These are phyloP conservation scores for Carposina sasakii DNA, from an alignment of 1,140 invertebrate species.

Conservation along the genomic window DNA sequence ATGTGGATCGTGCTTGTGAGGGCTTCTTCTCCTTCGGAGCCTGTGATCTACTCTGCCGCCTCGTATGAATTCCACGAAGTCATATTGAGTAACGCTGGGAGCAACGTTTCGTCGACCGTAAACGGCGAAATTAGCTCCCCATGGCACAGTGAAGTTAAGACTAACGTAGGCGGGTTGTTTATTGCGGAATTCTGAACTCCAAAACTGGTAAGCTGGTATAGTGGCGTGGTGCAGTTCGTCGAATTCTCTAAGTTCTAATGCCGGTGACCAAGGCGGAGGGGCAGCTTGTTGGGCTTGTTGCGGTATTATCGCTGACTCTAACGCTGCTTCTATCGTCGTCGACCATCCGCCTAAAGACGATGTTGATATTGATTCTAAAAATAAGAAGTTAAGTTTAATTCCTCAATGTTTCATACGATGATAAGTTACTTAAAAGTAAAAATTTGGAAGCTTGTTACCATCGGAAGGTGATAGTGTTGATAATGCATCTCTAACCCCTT, in stretches of 20 bases:
- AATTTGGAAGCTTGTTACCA: too few species aligned
- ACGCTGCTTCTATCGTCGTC: conserved; percentile 68
- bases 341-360: conserved; percentile 65
- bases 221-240: conserved; percentile 85
- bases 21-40: conserved; percentile 73
- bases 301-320: conserved; percentile 74
- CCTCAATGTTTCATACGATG: too few species aligned
- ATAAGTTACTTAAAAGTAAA: too few species aligned
- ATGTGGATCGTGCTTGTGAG: conserved; percentile 39
- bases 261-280: conserved; percentile 81
- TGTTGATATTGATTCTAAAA: conserved; percentile 72
- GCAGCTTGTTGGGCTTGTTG: conserved; percentile 79
- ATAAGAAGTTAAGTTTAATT: conserved; percentile 10
- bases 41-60: conserved; percentile 86
- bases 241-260: conserved; percentile 86
- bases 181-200: conserved; percentile 92
- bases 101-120: conserved; percentile 93
- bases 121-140: conserved; percentile 93
- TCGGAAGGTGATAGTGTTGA: conserved; percentile 83
- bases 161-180: conserved; percentile 90
- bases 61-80: conserved; percentile 94
- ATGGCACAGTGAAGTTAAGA: conserved; percentile 91
- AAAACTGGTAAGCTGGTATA: conserved; percentile 91
- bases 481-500: conserved; percentile 80
- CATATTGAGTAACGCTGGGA: conserved; percentile 95